Percentiles rank a stretch among this genome's conserved stretches.
Conservation (phyloP, 2,888 invertebrate species). For the Cephus rjabovi region DNA sequence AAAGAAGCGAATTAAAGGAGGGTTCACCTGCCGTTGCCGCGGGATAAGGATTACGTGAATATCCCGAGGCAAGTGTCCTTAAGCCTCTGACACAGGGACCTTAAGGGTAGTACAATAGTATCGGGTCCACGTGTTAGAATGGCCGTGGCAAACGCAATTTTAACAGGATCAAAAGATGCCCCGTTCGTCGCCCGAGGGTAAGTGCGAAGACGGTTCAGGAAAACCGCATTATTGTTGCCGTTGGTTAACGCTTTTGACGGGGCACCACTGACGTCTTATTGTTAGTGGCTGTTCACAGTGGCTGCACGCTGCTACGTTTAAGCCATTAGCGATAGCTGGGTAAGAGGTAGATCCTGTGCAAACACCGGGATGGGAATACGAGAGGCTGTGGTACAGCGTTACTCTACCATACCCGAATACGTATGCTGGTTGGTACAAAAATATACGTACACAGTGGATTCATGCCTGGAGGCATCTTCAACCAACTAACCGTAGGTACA, state of each 20-base stretch:
- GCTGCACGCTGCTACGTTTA: constrained; percentile 12
- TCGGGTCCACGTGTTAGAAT: background rate
- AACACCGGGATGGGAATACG: constrained; percentile 25
- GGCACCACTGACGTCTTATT: constrained; percentile 12
- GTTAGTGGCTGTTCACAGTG: constrained; percentile 2
- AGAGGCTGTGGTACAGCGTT: background rate
- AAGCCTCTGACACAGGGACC: background rate
- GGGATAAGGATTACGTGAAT: background rate
- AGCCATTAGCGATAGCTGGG: constrained; percentile 40
- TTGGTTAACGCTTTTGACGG: constrained; percentile 45
- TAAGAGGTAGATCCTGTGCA: constrained; percentile 36
- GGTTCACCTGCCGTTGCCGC: background rate
- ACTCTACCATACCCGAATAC: background rate
- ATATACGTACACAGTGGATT: background rate
- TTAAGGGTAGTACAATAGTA: background rate
- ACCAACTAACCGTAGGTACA: background rate
- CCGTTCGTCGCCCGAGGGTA: constrained; percentile 22
- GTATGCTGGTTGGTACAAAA: background rate
- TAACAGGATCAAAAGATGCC: background rate
- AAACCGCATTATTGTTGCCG: constrained; percentile 38
- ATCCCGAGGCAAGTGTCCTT: background rate
- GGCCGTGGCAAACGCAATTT: background rate
- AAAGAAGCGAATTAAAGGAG: background rate
- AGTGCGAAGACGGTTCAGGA: constrained; percentile 4
- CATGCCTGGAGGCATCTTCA: background rate